Evolutionary conservation across 2,113 vertebrate genomes (phyloP).

Genomic region (Malurus alboscapulatus): DNA sequence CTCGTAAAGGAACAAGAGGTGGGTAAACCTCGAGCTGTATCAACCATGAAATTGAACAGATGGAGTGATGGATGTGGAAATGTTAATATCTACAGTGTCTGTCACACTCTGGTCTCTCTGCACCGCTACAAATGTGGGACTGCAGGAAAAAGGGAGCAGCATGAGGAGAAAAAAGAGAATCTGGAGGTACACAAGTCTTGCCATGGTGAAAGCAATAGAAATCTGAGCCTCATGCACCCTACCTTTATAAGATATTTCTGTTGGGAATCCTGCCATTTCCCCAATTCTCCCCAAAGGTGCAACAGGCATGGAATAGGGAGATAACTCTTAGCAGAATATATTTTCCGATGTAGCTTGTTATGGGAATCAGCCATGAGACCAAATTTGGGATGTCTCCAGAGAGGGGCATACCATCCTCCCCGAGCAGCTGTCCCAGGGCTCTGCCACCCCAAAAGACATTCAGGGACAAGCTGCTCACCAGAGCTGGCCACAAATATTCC

Average conservation of each 20-base stretch:
- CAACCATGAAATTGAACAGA: not conserved
- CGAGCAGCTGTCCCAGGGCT: not conserved
- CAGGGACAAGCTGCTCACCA: not conserved
- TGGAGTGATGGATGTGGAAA: not conserved
- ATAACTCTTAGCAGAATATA: not conserved
- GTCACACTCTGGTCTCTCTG: not conserved
- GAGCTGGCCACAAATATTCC: rapidly evolving
- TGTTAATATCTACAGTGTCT: not conserved
- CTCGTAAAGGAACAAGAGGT: not conserved
- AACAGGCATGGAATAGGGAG: not conserved
- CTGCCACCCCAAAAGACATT: too few relatives aligned
- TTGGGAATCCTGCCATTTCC: not conserved
- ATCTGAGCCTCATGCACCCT: not conserved
- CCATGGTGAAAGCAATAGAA: not conserved
- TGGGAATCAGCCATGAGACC: not conserved
- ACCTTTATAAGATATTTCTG: not conserved
- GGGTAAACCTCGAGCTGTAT: not conserved
- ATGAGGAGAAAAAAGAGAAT: not conserved
- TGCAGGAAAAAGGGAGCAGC: not conserved
- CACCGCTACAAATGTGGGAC: not conserved
- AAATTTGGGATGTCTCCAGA: not conserved
- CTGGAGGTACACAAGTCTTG: rapidly evolving
- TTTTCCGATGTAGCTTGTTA: not conserved
- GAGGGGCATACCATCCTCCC: not conserved
- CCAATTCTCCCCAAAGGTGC: not conserved